A percentile compares a stretch with the other conserved stretches of the same genome.
Conservation (phyloP, 2,797 vertebrate genomes). For the Pseudochaenichthys georgianus region DNA sequence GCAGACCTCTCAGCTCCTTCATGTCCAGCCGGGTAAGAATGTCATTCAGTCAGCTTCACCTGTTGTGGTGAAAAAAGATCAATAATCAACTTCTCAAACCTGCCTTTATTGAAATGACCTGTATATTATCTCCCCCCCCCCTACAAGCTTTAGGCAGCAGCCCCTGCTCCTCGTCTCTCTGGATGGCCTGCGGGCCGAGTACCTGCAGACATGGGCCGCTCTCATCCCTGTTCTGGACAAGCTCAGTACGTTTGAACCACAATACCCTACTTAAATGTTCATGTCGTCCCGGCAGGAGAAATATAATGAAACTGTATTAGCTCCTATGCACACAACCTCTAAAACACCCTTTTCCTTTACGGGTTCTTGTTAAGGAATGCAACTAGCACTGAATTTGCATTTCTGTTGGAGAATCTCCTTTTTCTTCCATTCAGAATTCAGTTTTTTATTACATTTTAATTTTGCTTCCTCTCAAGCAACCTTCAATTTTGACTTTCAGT, state of each 20-base stretch:
- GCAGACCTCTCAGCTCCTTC: conserved; percentile 53
- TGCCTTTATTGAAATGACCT: neutral
- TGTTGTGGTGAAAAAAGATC: neutral
- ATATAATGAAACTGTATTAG: no score
- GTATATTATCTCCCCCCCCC: no score
- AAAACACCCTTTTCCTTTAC: no score
- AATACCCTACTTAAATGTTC: neutral
- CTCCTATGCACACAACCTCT: neutral
- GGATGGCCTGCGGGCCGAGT: conserved; percentile 85
- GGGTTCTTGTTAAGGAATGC: no score
- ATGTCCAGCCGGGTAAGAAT: conserved; percentile 78
- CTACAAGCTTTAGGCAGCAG: conserved; percentile 69
- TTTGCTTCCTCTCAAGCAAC: neutral
- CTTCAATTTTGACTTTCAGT: neutral
- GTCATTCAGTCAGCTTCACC: no score
- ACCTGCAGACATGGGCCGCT: conserved; percentile 74
- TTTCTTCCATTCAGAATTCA: no score
- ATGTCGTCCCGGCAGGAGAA: no score
- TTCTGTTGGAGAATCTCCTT: no score
- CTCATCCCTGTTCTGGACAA: conserved; percentile 81
- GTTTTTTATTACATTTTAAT: no score
- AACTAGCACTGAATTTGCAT: neutral
- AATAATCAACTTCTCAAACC: neutral
- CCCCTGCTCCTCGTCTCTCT: conserved; percentile 83
- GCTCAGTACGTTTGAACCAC: conserved; percentile 70